Base-by-base conservation (phyloP, 2,888 invertebrate genomes). In the Slavum lentiscoides region DNA sequence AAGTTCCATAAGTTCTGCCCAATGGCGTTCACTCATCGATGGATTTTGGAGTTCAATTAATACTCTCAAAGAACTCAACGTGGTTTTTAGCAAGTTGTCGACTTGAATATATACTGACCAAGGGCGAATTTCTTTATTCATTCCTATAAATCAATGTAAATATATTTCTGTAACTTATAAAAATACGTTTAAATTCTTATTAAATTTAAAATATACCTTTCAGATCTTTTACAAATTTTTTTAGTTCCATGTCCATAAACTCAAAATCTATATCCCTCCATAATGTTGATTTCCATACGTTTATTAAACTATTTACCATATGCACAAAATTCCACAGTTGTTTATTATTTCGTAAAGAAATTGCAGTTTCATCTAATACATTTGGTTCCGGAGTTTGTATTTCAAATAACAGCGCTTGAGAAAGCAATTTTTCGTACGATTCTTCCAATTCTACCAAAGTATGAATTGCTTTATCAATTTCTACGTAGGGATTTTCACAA, bases 261-360 rank as follows among this genome's bases (percentile, higher is more conserved):
- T 97, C 97, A 2, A 96, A 94, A 85, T 97, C 96, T 82, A 97
- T 95, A 85, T 94, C 94, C 85, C 93, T 93, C 97, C 97, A 98
- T 0, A 93, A 91, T 0, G 96, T 97, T 82, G 91, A 93, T 87
- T 96, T 96, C 97, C 97, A 98, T 86, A 94, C 94, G 75, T 93
- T 92, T 81, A 97, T 92, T 81, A 92, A 93, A 1, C 93, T 92
- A 85, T 91, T 89, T 30, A 96, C 93, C 58, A 96, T 91, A 83
- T 90, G 89, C 62, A 93, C 91, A 86, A 94, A 96, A 87, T 97
- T 97, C 97, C 97, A 97, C 43, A 97, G 88, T 85, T 91, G 92
- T 87, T 95, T 95, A 19, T 90, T 85, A 84, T 92, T 88, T 84
- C 90, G 92, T 30, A 97, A 86, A 86, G 96, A 96, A 83, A 91